Conservation (phyloP, 2,113 vertebrate species). For the Microcebus lehilahytsara region DNA sequence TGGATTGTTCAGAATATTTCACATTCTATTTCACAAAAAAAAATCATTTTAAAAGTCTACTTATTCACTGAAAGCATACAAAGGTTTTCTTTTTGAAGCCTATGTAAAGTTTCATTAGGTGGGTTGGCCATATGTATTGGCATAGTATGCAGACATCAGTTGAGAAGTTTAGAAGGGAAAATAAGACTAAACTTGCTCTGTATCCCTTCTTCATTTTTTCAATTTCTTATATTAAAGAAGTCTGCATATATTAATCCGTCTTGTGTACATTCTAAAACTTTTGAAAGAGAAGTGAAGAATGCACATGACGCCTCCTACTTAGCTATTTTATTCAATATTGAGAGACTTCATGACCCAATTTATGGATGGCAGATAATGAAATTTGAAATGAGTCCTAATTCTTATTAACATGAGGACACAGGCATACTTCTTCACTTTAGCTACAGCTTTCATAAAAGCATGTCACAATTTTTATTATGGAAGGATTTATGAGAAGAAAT, state of each 20-base stretch:
- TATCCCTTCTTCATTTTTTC: background rate
- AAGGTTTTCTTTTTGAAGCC: background rate
- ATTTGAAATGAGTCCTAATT: slow-evolving; percentile 9
- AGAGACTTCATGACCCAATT: background rate
- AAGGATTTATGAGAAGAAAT: background rate
- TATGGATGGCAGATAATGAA: background rate
- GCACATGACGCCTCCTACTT: background rate
- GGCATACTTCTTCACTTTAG: background rate
- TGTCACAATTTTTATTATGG: background rate
- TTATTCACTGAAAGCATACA: background rate
- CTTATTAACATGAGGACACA: background rate
- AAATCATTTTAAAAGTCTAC: background rate
- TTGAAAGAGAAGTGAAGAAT: background rate
- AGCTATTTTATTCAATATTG: background rate
- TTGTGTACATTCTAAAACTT: background rate
- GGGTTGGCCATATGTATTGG: background rate
- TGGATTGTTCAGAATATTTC: background rate
- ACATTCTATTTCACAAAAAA: background rate
- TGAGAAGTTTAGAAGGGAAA: background rate
- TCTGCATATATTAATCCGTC: background rate
- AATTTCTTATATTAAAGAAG: slow-evolving; percentile 2
- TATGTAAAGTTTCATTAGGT: background rate
- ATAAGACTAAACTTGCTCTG: background rate
- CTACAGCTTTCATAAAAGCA: background rate
- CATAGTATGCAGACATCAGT: background rate